phyloP scores from a whole-genome alignment of 1,140 invertebrate genomes.

The Batillaria attramentaria region DNA sequence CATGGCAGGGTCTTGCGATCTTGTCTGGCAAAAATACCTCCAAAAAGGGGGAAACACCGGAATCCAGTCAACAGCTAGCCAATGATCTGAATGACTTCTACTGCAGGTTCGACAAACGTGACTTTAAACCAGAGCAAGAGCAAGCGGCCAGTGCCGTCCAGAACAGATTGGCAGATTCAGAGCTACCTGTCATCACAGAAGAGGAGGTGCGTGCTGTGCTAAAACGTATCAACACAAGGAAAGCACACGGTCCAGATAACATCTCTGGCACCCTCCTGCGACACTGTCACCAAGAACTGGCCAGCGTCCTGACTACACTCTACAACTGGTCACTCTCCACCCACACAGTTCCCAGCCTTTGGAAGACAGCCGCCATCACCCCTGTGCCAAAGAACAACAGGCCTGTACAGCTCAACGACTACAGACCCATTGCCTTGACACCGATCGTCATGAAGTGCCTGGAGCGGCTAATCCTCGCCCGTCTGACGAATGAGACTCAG shows the following conservation, averaged over 20 bases:
- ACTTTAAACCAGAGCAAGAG: not conserved
- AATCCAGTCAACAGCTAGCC: not conserved
- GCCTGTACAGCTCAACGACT: not conserved
- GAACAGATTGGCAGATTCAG: not conserved
- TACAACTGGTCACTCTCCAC: not conserved
- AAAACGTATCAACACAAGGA: not conserved
- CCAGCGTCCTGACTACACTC: not conserved
- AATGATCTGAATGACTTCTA: conserved; percentile 3
- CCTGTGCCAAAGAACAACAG: not conserved
- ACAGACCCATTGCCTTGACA: conserved; percentile 1
- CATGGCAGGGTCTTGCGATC: too few relatives aligned
- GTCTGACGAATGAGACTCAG: not conserved
- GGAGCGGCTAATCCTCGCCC: not conserved
- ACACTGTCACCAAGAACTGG: not conserved
- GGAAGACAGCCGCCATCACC: not conserved
- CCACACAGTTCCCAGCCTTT: not conserved
- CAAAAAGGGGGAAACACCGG: not conserved
- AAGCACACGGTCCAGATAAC: not conserved
- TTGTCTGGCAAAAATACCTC: too few relatives aligned
- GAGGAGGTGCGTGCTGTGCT: not conserved
- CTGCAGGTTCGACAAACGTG: not conserved
- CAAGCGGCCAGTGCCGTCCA: not conserved
- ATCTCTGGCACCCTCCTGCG: not conserved
- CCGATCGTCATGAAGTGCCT: not conserved
- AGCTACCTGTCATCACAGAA: not conserved